Evolutionary conservation across 2,113 vertebrate genomes (phyloP).

Genomic region (human): GRCh38 chr3:63782501-63783000

Average conservation of each 20-base stretch:
- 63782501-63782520: constrained; percentile 68
- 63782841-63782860: not conserved
- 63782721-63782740: not conserved
- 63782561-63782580: not conserved
- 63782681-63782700: not conserved
- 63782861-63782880: not conserved
- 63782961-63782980: not conserved
- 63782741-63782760: not conserved
- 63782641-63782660: not conserved
- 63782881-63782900: not conserved
- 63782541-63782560: not conserved
- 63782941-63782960: not conserved
- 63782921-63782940: not conserved
- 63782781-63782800: not conserved
- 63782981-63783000: not conserved
- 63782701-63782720: not conserved
- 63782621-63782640: not conserved
- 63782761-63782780: not conserved
- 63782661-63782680: not conserved
- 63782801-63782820: not conserved
- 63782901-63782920: constrained; percentile 2
- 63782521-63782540: constrained; percentile 73
- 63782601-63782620: not conserved
- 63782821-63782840: not conserved
- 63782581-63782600: not conserved